phyloP scores from a whole-genome alignment of 2,797 vertebrate genomes.

The Phataginus tetradactyla region DNA sequence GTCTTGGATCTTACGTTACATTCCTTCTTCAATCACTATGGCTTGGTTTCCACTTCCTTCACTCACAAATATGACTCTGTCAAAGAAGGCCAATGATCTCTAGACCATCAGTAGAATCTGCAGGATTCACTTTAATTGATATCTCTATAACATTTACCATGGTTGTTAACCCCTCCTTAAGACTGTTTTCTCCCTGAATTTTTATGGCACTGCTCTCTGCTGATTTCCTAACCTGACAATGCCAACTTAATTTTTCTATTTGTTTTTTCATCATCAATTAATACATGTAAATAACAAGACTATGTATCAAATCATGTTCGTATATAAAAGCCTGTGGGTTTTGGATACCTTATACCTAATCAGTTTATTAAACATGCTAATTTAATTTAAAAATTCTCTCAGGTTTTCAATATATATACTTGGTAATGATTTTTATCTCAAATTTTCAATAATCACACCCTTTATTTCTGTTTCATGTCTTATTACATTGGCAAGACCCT shows the following conservation, averaged over 20 bases:
- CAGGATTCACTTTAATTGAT: background rate
- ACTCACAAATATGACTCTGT: background rate
- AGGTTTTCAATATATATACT: background rate
- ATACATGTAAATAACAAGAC: background rate
- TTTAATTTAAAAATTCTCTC: background rate
- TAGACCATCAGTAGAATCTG: background rate
- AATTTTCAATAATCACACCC: background rate
- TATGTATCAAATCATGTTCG: background rate
- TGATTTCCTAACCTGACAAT: background rate
- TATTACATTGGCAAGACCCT: background rate
- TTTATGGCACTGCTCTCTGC: background rate
- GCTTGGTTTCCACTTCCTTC: conserved; percentile 15
- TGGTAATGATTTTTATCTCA: conserved; percentile 22
- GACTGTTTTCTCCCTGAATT: background rate
- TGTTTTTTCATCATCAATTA: conserved; percentile 1
- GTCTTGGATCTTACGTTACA: background rate
- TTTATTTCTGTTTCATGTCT: background rate
- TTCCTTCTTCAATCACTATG: background rate
- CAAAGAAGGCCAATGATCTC: background rate
- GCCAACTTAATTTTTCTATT: conserved; percentile 18
- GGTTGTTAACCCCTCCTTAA: background rate
- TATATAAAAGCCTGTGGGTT: background rate
- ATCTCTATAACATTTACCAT: background rate
- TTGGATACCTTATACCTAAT: background rate
- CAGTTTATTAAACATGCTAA: background rate